phyloP scores from a whole-genome alignment of 2,113 vertebrate species.

The Heterochromis multidens region DNA sequence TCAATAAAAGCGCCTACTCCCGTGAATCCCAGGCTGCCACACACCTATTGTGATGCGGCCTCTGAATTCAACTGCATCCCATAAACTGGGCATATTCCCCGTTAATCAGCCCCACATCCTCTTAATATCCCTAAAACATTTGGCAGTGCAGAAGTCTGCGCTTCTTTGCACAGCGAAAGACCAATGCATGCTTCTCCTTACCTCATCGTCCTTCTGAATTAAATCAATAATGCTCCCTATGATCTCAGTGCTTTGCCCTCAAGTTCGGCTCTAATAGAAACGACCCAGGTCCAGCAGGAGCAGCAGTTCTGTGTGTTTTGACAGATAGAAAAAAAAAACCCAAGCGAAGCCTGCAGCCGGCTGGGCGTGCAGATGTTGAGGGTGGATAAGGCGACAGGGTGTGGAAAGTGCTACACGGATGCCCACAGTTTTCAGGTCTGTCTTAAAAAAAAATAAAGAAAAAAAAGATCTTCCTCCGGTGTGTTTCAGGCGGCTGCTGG shows the following conservation, averaged over 20 bases:
- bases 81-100: not conserved
- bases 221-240: not conserved
- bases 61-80: not conserved
- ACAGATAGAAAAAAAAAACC: not conserved
- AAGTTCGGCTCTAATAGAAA: not conserved
- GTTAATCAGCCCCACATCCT: not conserved
- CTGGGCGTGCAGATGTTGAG: constrained; percentile 58
- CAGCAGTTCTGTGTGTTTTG: not conserved
- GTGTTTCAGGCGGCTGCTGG: constrained; percentile 17
- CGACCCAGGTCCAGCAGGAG: not conserved
- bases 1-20: not conserved
- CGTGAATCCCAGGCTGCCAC: not conserved
- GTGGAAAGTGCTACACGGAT: constrained; percentile 39
- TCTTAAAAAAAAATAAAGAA: not conserved
- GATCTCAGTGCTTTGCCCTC: not conserved
- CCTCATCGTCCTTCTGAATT: constrained; percentile 63
- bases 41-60: constrained; percentile 13
- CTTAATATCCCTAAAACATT: not conserved
- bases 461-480: not conserved
- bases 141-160: not conserved
- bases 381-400: constrained; percentile 48
- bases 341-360: constrained; percentile 2
- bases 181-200: constrained; percentile 54
- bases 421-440: constrained; percentile 42
- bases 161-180: constrained; percentile 8